These are phyloP conservation scores for Gila orcuttii DNA, from an alignment of 2,113 vertebrate species.

Conservation along the genomic window DNA sequence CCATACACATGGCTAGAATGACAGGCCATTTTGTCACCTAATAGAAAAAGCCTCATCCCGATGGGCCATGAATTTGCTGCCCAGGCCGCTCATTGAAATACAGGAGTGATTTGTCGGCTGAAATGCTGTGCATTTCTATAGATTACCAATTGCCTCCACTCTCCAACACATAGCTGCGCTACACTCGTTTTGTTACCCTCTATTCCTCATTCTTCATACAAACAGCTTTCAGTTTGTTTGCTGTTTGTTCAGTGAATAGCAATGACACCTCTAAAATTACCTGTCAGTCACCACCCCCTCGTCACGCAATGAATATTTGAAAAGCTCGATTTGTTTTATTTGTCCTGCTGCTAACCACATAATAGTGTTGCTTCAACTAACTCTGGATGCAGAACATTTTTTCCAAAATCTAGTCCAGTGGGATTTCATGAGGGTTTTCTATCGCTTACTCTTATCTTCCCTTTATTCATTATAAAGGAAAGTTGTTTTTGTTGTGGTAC, in stretches of 20 bases:
- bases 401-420: background rate
- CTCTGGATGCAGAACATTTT: background rate
- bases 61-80: slow-evolving; percentile 30
- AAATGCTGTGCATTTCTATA: background rate
- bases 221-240: slow-evolving; percentile 25
- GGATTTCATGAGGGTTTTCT: background rate
- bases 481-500: background rate
- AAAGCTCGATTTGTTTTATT: slow-evolving; percentile 18
- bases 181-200: background rate
- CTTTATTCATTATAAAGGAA: slow-evolving; percentile 12
- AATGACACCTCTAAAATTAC: slow-evolving; percentile 44
- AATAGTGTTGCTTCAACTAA: slow-evolving; percentile 3
- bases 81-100: slow-evolving; percentile 41
- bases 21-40: slow-evolving; percentile 55
- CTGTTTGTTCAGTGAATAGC: slow-evolving; percentile 37
- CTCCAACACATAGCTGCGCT: slow-evolving; percentile 10
- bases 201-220: background rate
- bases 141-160: slow-evolving; percentile 24
- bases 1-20: slow-evolving; percentile 28
- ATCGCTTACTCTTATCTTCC: background rate
- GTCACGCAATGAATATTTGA: background rate
- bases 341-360: background rate
- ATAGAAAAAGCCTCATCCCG: slow-evolving; percentile 37
- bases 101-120: slow-evolving; percentile 53
- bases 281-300: slow-evolving; percentile 43